Evolutionary conservation across 2,888 invertebrate species (phyloP).

Genomic region (Mythimna loreyi): DNA sequence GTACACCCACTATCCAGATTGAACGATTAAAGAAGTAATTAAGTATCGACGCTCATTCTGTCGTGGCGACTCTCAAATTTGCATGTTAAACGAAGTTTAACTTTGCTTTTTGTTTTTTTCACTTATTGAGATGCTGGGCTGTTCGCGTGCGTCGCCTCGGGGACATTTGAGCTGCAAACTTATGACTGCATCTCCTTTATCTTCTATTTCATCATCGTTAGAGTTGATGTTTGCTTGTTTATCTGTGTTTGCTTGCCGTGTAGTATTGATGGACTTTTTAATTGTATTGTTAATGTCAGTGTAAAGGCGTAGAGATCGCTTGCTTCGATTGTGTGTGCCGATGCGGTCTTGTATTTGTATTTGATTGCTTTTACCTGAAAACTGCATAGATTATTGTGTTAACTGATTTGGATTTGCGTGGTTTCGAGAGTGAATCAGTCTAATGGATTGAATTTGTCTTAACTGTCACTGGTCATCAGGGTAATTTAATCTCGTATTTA

Average conservation of each 20-base stretch:
- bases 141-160: conserved; percentile 83
- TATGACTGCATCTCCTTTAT: conserved; percentile 18
- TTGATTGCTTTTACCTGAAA: conserved; percentile 69
- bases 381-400: conserved; percentile 58
- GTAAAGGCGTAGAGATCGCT: conserved; percentile 90
- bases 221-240: conserved; percentile 62
- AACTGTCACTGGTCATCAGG: not conserved
- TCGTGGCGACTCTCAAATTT: conserved; percentile 90
- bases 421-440: conserved; percentile 23
- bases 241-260: conserved; percentile 49
- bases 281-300: conserved; percentile 89
- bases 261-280: conserved; percentile 86
- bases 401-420: conserved; percentile 48
- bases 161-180: conserved; percentile 69
- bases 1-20: conserved; percentile 85
- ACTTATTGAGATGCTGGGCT: conserved; percentile 86
- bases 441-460: conserved; percentile 1
- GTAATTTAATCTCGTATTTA: not conserved
- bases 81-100: conserved; percentile 91
- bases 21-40: conserved; percentile 90
- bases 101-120: conserved; percentile 87
- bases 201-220: conserved; percentile 64
- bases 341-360: conserved; percentile 75
- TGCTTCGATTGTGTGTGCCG: conserved; percentile 87
- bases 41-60: conserved; percentile 90